A percentile compares a stretch with the other conserved stretches of the same genome.
These are phyloP conservation scores for Oryctolagus cuniculus DNA, from an alignment of 2,113 vertebrate species.

Conservation along the genomic window mOryCun1.1 NC_091438.1:151867001-151867500, in stretches of 20 bases:
- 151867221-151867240: too few species aligned
- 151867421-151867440: not conserved
- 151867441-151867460: not conserved
- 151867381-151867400: not conserved
- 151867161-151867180: too few species aligned
- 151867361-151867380: not conserved
- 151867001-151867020: fast-evolving
- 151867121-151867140: too few species aligned
- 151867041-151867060: not conserved
- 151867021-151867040: not conserved
- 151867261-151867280: not conserved
- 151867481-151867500: not conserved
- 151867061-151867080: not conserved
- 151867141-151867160: not conserved
- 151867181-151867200: too few species aligned
- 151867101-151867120: too few species aligned
- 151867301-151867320: not conserved
- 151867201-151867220: too few species aligned
- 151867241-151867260: too few species aligned
- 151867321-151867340: fast-evolving
- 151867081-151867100: not conserved
- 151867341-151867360: not conserved
- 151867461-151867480: not conserved
- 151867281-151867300: not conserved
- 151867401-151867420: not conserved